These are phyloP conservation scores for Rotaria sp. DNA, from an alignment of 2,888 invertebrate species.

Conservation along the genomic window DNA sequence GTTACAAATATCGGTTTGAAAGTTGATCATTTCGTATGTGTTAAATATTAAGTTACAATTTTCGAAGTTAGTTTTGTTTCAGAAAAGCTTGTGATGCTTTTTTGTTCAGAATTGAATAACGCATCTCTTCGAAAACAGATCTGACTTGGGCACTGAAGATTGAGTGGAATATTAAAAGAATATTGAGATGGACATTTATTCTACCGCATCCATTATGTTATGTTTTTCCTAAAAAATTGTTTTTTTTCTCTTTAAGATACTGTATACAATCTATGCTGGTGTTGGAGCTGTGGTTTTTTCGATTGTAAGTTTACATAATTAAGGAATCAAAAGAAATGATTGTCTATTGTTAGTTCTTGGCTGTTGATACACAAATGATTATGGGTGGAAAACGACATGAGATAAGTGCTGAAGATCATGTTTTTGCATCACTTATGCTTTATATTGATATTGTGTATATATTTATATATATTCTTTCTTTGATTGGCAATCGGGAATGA, in stretches of 20 bases:
- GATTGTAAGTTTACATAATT: neutral
- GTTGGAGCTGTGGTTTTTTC: slow-evolving; percentile 35
- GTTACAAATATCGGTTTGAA: no score
- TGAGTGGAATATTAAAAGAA: no score
- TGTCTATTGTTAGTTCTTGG: neutral
- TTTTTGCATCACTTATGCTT: neutral
- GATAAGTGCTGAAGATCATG: slow-evolving; percentile 23
- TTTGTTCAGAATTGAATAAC: no score
- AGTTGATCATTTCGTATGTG: no score
- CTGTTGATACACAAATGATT: slow-evolving; percentile 38
- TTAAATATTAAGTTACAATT: no score
- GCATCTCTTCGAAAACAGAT: no score
- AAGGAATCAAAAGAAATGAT: neutral
- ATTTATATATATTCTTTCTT: neutral
- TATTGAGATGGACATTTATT: no score
- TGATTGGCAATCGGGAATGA: neutral
- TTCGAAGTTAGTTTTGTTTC: no score
- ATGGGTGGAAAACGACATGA: slow-evolving; percentile 31
- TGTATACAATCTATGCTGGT: slow-evolving; percentile 36
- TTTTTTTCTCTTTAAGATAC: neutral
- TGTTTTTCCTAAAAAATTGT: no score
- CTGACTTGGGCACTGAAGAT: no score
- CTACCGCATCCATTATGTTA: no score
- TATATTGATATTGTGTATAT: slow-evolving; percentile 21
- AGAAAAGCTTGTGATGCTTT: no score